A percentile compares a stretch with the other conserved stretches of the same genome.
These are phyloP conservation scores for Micrasema longulum DNA, from an alignment of 1,140 invertebrate species.

Conservation along the genomic window DNA sequence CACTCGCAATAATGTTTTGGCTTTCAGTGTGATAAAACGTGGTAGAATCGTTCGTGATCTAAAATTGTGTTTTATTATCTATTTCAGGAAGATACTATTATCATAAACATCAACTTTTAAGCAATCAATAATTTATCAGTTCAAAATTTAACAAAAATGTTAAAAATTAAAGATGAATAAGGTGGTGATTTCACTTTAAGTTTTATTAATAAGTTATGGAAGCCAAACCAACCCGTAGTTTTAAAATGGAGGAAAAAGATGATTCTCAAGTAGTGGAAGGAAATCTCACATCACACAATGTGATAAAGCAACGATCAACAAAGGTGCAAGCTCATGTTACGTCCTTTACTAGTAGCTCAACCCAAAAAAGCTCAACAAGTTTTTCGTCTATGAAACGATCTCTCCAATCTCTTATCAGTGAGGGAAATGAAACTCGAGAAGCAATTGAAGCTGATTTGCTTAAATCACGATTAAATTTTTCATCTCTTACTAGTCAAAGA, in stretches of 20 bases:
- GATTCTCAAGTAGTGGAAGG: constrained; percentile 60
- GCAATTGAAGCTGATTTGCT: constrained; percentile 52
- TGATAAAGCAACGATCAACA: constrained; percentile 44
- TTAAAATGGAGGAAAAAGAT: constrained; percentile 72
- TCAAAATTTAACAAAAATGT: neutral
- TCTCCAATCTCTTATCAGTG: constrained; percentile 41
- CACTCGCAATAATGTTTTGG: constrained; percentile 41
- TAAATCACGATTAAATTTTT: constrained; percentile 35
- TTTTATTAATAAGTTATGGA: neutral
- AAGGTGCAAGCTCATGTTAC: constrained; percentile 48
- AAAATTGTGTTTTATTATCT: constrained; percentile 30
- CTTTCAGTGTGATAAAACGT: constrained; percentile 39
- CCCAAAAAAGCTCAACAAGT: constrained; percentile 41
- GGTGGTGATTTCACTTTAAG: too few species aligned
- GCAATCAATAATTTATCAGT: constrained; percentile 15
- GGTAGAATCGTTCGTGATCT: constrained; percentile 33
- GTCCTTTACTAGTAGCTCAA: constrained; percentile 40
- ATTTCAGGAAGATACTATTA: constrained; percentile 41
- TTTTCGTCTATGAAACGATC: constrained; percentile 46
- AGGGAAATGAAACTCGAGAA: constrained; percentile 46
- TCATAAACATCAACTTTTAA: constrained; percentile 7
- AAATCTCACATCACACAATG: constrained; percentile 47
- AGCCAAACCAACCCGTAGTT: constrained; percentile 27
- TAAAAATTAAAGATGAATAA: constrained; percentile 1
- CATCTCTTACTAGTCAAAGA: constrained; percentile 13